Base-by-base conservation (phyloP, 2,888 invertebrate species). In the Lobophora halterata region DNA sequence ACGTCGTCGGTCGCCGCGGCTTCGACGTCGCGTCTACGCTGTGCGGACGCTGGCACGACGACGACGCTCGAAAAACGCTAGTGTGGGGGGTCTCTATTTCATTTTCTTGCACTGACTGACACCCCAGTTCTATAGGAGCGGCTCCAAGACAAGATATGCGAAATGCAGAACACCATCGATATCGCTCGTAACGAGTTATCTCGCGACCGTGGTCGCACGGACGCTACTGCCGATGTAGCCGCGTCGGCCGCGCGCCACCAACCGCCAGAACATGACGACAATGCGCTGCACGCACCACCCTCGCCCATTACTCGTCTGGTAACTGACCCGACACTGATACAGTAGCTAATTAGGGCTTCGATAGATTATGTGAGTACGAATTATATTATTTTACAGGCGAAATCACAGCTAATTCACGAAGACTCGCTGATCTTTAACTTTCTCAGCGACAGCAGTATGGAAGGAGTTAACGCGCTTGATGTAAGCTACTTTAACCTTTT, bases 141-240 rank as follows among this genome's bases (percentile, higher is more conserved):
- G 5, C 64, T 81, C 8, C 69, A 71, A 31, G 62, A 70, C 14
- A 67, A 63, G 41, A 70, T 79, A 33, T 52, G 60, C 33, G 55
- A 52, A 19, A 72, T 77, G 76, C 72, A 71, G 59, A 58, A 52
- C 46, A 77, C 64, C 6, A 77, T 81, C 24, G 76, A 75, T 55
- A 79, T 78, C 49, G 68, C 79, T 11, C 75, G 76, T 58, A 75
- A 77, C 57, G 78, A 80, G 61, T 53, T 79, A 41, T 65, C 69
- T 1, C 71, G 68, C 31, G 14, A 19, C 25, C 19, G 8, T 5
- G 25, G 13, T 2, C 54, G 61, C 8, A 64, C 63, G 7, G 34
- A 44, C 2, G 29, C 14, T 10, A 11, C n/a, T 5, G 26, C 33
- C 5, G 30, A 7, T 26, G 41, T 10, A 25, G 7, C 24, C 11